A percentile compares a stretch with the other conserved stretches of the same genome.
phyloP scores from a whole-genome alignment of 2,888 invertebrate genomes.

The Myopa testacea region DNA sequence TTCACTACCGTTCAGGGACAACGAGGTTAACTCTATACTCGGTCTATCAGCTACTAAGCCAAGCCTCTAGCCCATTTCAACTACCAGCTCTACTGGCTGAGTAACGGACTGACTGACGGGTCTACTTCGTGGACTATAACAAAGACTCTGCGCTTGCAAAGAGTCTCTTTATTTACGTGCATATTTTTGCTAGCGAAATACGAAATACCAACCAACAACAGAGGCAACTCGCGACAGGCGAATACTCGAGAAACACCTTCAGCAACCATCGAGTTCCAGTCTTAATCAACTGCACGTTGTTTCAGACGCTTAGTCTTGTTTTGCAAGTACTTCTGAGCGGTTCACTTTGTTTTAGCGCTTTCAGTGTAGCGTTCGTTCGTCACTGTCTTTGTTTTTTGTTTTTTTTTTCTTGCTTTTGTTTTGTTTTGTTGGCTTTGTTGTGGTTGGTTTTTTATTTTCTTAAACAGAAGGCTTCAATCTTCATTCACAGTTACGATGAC shows the following conservation, averaged over 20 bases:
- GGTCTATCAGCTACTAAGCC: slow-evolving; percentile 14
- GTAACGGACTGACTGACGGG: too few species aligned
- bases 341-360: slow-evolving; percentile 39
- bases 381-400: not conserved
- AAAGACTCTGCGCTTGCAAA: not conserved
- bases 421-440: slow-evolving; percentile 39
- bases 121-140: not conserved
- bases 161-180: too few species aligned
- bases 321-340: slow-evolving; percentile 56
- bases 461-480: not conserved
- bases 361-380: not conserved
- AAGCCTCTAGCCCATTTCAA: slow-evolving; percentile 20
- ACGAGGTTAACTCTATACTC: slow-evolving; percentile 29
- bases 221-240: not conserved
- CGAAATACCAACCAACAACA: not conserved
- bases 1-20: slow-evolving; percentile 44
- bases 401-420: slow-evolving; percentile 12
- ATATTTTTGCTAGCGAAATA: not conserved
- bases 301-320: slow-evolving; percentile 54
- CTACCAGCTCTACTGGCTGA: slow-evolving; percentile 5
- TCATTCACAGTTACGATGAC: slow-evolving; percentile 67
- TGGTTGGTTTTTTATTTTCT: slow-evolving; percentile 29
- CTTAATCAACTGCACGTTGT: slow-evolving; percentile 32
- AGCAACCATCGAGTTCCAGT: slow-evolving; percentile 29
- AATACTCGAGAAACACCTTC: slow-evolving; percentile 4